Percentiles rank a stretch among this genome's conserved stretches.
Conservation (phyloP, 2,888 invertebrate species). For the Orthonevra nobilis region DNA sequence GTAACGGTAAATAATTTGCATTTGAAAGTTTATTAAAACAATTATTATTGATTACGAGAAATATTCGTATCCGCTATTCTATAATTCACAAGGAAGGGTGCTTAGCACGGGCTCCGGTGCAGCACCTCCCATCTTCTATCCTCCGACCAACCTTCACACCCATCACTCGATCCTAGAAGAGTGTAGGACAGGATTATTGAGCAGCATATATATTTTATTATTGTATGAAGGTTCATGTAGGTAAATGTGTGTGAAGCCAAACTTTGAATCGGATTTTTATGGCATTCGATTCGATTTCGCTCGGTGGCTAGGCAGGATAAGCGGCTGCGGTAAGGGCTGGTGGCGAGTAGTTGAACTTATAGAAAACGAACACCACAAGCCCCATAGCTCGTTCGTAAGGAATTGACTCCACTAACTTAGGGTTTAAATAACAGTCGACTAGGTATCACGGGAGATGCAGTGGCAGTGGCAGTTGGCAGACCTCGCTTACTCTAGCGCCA, state of each 20-base stretch:
- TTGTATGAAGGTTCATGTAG: constrained; percentile 36
- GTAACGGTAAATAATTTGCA: constrained; percentile 70
- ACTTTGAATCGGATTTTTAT: constrained; percentile 68
- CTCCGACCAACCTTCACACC: constrained; percentile 30
- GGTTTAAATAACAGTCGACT: constrained; percentile 42
- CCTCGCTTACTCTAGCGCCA: constrained; percentile 1
- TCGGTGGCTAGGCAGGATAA: too few relatives aligned
- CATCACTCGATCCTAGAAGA: constrained; percentile 51
- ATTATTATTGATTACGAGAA: constrained; percentile 70
- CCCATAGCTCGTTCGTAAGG: constrained; percentile 32
- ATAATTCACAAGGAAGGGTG: constrained; percentile 63
- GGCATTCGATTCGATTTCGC: constrained; percentile 59
- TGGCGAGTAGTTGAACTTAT: constrained; percentile 17
- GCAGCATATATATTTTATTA: constrained; percentile 60
- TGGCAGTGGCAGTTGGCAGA: too few relatives aligned
- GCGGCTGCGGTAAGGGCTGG: too few relatives aligned
- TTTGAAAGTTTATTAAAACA: constrained; percentile 70
- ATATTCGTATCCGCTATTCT: constrained; percentile 68
- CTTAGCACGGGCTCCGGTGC: neutral
- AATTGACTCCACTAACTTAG: constrained; percentile 56
- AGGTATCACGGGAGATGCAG: constrained; percentile 11
- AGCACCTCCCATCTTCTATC: too few relatives aligned
- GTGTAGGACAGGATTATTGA: constrained; percentile 52
- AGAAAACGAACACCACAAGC: neutral
- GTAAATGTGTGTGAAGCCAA: constrained; percentile 53